Percentiles rank a stretch among this genome's conserved stretches.
Conservation (phyloP, 2,888 invertebrate genomes). For the Aphrophora alni region DNA sequence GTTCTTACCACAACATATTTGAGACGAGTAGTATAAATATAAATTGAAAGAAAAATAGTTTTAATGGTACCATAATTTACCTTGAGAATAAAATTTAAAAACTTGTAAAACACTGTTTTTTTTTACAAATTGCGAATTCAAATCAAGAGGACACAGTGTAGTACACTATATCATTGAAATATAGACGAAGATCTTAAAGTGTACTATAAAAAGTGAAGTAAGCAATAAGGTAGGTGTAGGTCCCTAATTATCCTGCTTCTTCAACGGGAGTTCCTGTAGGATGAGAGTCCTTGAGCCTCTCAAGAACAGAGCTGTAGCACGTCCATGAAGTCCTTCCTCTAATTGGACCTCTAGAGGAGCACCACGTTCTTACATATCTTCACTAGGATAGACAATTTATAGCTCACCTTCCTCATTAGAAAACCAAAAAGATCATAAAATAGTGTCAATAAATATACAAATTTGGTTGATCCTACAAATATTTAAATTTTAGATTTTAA, state of each 20-base stretch:
- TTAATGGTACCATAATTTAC: no score
- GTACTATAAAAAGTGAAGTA: not conserved
- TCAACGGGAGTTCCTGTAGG: not conserved
- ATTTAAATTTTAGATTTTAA: no score
- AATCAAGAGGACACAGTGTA: no score
- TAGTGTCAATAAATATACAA: no score
- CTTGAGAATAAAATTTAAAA: no score
- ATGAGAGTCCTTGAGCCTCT: not conserved
- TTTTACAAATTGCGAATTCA: no score
- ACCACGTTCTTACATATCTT: not conserved
- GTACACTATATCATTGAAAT: no score
- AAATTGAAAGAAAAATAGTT: no score
- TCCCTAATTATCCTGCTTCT: not conserved
- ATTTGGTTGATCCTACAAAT: no score
- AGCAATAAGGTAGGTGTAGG: not conserved
- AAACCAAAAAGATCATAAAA: not conserved
- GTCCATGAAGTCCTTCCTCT: not conserved
- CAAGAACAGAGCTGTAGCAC: not conserved
- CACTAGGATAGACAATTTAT: not conserved
- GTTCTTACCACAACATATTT: no score
- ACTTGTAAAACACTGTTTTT: no score
- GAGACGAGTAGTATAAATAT: no score
- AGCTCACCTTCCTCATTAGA: not conserved
- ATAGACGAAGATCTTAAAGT: not conserved
- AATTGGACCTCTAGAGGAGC: not conserved